Evolutionary conservation across 2,888 invertebrate species (phyloP), one percentile per base, ranked within the genome.

Genomic region (Cerceris rybyensis): DNA sequence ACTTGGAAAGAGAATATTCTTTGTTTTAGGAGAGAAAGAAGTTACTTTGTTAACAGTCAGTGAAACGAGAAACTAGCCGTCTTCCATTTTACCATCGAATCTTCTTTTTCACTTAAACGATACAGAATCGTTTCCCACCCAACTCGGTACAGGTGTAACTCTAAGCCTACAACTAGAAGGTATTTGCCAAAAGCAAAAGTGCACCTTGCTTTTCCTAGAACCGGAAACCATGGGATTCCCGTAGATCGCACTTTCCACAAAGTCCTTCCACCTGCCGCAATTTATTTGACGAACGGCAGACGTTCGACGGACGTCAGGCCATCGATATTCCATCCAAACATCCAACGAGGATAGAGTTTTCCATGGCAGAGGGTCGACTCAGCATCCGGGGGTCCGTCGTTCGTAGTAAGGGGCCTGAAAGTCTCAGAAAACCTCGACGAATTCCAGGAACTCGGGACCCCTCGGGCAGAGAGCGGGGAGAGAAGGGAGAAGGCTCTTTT

Each of bases 341-440:
- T 43, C 28, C 50, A 42, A 59, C 28, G 50, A 63, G 7, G 39
- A 14, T 17, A 28, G 17, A 43, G 55, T 77, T 79, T 80, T 65
- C 65, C 70, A 14, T 61, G 6, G 54, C 46, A 54, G 43, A 50
- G 13, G 43, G 49, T 54, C 41, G 6, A 7, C 50, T 68, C 13
- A 54, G 60, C 69, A 39, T 43, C 28, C 59, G n/a, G 72, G 65
- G 75, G 78, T 58, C 58, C 49, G 67, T 76, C 80, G 72, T 89
- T 91, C 89, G 84, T 75, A 75, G 89, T 87, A 90, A 83, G 83
- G 82, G 86, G 74, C 78, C 85, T 82, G 77, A 88, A 91, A 90
- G 84, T 92, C 92, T 86, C 85, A 90, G 92, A 92, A 92, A 92
- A 88, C 85, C 82, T 78, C 75, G 81, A 43, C 67, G 81, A 87